Evolutionary conservation across 35 echinoderm and acorn worm genomes (phyloP).

Genomic region (Ptychodera flava): DNA sequence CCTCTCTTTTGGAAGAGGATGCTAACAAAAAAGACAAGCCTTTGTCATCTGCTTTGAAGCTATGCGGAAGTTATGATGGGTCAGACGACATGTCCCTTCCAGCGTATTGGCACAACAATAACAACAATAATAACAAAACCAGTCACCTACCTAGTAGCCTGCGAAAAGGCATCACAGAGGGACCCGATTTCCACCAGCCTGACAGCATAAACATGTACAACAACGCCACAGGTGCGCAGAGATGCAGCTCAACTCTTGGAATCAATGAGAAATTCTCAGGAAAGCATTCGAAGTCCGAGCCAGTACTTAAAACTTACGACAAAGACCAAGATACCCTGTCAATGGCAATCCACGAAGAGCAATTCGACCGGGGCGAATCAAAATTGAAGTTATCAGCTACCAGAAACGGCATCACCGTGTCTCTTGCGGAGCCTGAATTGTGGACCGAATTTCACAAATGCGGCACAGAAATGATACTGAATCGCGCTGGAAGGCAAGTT

Average conservation of each 20-base stretch:
- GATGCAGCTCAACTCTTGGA: not conserved
- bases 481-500: conserved; percentile 58
- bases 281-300: not conserved
- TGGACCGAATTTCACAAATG: conserved; percentile 53
- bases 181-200: not conserved
- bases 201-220: not conserved
- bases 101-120: not conserved
- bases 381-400: too few relatives aligned
- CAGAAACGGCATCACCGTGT: conserved; percentile 3
- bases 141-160: too few relatives aligned
- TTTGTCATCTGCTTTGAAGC: not conserved
- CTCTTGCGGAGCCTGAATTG: conserved; percentile 12
- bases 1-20: not conserved
- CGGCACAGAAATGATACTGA: conserved; percentile 71
- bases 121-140: not conserved
- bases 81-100: too few relatives aligned
- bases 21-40: not conserved
- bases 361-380: too few relatives aligned
- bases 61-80: not conserved
- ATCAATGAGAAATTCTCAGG: not conserved
- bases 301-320: not conserved
- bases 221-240: not conserved
- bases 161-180: not conserved
- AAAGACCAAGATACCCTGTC: not conserved
- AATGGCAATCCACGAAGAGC: not conserved